Base-by-base conservation (phyloP, 2,888 invertebrate species). In the Amphiduros pacificus region DNA sequence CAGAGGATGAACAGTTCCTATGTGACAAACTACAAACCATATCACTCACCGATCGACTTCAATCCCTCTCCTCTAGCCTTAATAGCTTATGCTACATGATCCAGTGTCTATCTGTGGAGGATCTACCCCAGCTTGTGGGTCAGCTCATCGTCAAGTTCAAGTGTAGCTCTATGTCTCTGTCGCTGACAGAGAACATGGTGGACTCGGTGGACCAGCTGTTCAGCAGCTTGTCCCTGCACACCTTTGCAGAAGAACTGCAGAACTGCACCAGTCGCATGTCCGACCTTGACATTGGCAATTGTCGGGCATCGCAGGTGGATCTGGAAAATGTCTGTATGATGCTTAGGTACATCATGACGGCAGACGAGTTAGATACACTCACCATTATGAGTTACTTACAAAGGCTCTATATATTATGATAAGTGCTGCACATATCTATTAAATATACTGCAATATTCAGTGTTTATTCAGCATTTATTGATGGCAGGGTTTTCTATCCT, bases 11-110 rank as follows among this genome's bases (percentile, higher is more conserved):
- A 17, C 50, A 58, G 29, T 32, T 48, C 6, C 28, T 58, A 50
- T 58, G 58, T 58, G 31, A 31, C 28, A 48, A 50, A n/a, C 50
- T 58, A 14, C 32, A 58, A 26, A 31, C 36, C 36, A 58, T 31
- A 17, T 51, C 58, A 22, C 20, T 58, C 31, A 28, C 29, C 17
- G 27, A 14, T 6, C 17, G 36, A 14, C 6, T 58, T 9, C 32
- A 31, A n/a, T 26, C n/a, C 14, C 49, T 58, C 50, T 49, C 58
- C 4, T 11, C n/a, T 4, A 44, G 22, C 22, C 44, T 44, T 17
- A n/a, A 44, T 22, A 5, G 44, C n/a, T 22, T 44, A 22, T 44
- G 44, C 22, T 44, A 44, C n/a, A 44, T 44, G 44, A 44, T 44
- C n/a, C 44, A 44, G n/a, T 44, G 44, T 44, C 44, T 44, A 22